Conservation (phyloP, 2,797 vertebrate genomes). For the Sparidentex hasta region DNA sequence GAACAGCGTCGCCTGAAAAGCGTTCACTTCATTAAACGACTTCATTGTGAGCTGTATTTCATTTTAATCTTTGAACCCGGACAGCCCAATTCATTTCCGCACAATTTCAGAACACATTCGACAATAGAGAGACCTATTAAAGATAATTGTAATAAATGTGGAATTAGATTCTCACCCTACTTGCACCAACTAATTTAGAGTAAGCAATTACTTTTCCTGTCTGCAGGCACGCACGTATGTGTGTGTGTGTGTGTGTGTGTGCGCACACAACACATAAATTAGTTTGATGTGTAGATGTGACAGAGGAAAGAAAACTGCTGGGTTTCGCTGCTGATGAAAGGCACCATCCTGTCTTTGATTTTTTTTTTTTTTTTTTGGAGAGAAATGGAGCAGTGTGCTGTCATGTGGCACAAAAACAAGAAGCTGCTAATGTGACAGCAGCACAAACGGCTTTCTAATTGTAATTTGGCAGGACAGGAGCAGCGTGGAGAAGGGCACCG, state of each 20-base stretch:
- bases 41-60: slow-evolving; percentile 63
- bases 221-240: slow-evolving; percentile 49
- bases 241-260: background rate
- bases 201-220: slow-evolving; percentile 74
- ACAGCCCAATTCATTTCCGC: slow-evolving; percentile 65
- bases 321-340: slow-evolving; percentile 9
- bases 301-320: slow-evolving; percentile 26
- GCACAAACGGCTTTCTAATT: slow-evolving; percentile 34
- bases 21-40: slow-evolving; percentile 43
- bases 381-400: slow-evolving; percentile 28
- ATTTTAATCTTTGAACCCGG: slow-evolving; percentile 72
- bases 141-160: slow-evolving; percentile 78
- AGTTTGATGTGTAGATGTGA: slow-evolving; percentile 49
- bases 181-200: slow-evolving; percentile 76
- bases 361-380: slow-evolving; percentile 32
- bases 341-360: slow-evolving; percentile 4
- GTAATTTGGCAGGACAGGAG: slow-evolving; percentile 36
- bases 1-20: slow-evolving; percentile 19
- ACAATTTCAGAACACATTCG: slow-evolving; percentile 67
- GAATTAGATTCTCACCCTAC: slow-evolving; percentile 73
- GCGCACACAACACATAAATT: slow-evolving; percentile 44
- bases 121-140: slow-evolving; percentile 72
- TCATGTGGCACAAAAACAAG: slow-evolving; percentile 42
- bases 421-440: slow-evolving; percentile 31
- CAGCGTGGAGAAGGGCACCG: background rate